phyloP scores from a whole-genome alignment of 2,797 vertebrate species.

The Atherinosoma microstoma region DNA sequence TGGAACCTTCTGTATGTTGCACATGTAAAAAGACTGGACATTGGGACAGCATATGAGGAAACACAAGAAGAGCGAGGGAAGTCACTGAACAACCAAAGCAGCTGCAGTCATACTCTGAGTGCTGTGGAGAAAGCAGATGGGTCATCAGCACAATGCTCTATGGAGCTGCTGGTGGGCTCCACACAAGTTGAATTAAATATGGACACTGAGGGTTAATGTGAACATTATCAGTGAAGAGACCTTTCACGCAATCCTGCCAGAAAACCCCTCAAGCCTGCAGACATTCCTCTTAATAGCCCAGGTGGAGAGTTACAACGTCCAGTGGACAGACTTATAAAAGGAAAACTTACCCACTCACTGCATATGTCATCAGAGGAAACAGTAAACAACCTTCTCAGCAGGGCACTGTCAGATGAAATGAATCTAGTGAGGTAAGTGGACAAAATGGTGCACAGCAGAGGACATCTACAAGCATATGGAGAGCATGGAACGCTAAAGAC shows the following conservation, averaged over 20 bases:
- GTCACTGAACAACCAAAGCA: constrained; percentile 1
- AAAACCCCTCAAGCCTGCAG: constrained; percentile 1
- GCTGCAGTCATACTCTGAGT: background rate
- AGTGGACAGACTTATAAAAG: background rate
- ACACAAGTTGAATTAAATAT: background rate
- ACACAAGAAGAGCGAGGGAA: background rate
- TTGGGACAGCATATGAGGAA: background rate
- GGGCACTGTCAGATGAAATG: background rate
- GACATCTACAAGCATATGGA: background rate
- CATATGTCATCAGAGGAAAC: background rate
- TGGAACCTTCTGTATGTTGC: background rate
- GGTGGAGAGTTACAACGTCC: background rate
- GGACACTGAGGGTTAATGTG: background rate
- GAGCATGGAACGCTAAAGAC: background rate
- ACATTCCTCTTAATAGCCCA: background rate
- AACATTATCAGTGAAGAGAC: background rate
- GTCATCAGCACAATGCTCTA: background rate
- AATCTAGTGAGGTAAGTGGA: background rate
- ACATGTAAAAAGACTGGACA: background rate
- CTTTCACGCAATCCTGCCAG: background rate
- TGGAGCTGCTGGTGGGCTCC: constrained; percentile 5
- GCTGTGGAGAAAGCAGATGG: constrained; percentile 1
- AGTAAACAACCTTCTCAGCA: background rate
- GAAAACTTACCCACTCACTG: background rate
- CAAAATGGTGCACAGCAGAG: constrained; percentile 1